Conservation (phyloP, 2,797 vertebrate species). For the Anniella stebbinsi region DNA sequence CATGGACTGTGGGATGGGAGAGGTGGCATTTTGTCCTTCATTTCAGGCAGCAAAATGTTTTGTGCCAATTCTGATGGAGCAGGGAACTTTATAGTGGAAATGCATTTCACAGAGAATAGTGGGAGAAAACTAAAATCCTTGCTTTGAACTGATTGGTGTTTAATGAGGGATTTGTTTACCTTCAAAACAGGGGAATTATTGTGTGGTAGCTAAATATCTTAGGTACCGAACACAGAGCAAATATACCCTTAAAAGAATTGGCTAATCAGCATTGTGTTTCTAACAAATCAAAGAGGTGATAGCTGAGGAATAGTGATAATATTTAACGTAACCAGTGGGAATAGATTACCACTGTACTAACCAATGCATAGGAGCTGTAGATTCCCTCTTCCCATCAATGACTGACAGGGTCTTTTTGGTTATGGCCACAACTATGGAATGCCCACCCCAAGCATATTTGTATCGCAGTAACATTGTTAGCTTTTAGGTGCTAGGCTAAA, state of each 20-base stretch:
- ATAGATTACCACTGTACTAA: neutral
- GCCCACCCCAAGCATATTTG: neutral
- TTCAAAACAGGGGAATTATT: neutral
- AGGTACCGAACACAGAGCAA: neutral
- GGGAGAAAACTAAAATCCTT: too few species aligned
- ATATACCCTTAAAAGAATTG: neutral
- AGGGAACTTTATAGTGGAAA: too few species aligned
- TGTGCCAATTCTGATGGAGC: too few species aligned
- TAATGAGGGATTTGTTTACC: neutral
- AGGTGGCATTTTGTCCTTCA: too few species aligned
- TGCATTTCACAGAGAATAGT: too few species aligned
- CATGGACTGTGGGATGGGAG: too few species aligned
- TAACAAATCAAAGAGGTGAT: neutral
- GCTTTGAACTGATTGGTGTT: neutral
- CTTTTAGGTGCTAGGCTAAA: neutral
- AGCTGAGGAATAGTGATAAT: neutral
- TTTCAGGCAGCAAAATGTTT: too few species aligned
- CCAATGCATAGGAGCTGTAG: too few species aligned
- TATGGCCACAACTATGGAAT: neutral
- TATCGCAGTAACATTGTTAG: neutral
- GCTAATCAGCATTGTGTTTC: neutral
- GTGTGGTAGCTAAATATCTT: neutral
- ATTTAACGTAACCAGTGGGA: neutral
- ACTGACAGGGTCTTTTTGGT: too few species aligned
- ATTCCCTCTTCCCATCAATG: too few species aligned